Conservation (phyloP, 2,113 vertebrate genomes). For the Tonatia bakeri region DNA sequence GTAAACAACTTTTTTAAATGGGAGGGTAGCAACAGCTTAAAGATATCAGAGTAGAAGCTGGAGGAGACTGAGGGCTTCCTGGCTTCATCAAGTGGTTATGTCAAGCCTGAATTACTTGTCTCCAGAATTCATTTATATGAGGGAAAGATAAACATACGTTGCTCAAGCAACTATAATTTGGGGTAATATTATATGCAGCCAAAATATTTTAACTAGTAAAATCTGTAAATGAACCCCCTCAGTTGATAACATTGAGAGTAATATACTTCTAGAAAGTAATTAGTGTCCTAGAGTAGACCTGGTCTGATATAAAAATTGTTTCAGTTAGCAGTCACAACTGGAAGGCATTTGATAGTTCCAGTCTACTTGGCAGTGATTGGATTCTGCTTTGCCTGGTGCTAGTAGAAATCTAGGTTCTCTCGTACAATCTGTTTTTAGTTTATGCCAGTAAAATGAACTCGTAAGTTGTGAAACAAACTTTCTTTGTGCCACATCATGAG, state of each 20-base stretch:
- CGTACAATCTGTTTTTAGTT: neutral
- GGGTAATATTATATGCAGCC: neutral
- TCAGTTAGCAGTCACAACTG: neutral
- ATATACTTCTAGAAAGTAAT: neutral
- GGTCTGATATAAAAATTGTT: neutral
- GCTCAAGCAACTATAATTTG: neutral
- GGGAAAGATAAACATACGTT: neutral
- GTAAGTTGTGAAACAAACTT: neutral
- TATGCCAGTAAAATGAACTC: neutral
- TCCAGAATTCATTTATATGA: slow-evolving; percentile 1
- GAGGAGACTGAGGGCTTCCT: neutral
- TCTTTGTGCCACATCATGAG: neutral
- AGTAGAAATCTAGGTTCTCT: neutral
- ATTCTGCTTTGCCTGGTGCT: neutral
- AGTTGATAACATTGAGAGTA: slow-evolving; percentile 2
- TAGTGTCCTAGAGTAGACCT: neutral
- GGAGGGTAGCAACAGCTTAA: neutral
- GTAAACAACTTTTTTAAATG: neutral
- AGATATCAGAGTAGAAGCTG: neutral
- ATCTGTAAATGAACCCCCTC: neutral
- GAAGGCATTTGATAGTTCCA: neutral
- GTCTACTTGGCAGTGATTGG: neutral
- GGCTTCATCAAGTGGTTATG: neutral
- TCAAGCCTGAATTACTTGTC: neutral
- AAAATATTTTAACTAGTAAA: slow-evolving; percentile 21